These are phyloP conservation scores for Drosophila kepulauana DNA, from an alignment of 1,140 invertebrate species.

Conservation along the genomic window DNA sequence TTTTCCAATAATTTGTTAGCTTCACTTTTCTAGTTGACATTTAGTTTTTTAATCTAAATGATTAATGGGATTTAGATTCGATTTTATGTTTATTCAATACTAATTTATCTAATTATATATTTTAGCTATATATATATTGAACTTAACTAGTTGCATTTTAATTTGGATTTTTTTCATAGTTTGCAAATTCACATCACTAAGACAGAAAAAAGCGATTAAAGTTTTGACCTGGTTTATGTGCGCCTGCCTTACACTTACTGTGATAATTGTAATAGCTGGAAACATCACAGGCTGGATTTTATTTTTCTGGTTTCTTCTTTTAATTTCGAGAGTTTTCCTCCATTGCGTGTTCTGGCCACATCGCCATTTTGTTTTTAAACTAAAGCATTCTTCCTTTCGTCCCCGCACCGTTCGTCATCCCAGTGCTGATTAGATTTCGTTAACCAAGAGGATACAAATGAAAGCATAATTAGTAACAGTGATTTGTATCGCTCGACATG, in stretches of 20 bases:
- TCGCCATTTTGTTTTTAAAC: constrained; percentile 44
- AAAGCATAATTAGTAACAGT: constrained; percentile 77
- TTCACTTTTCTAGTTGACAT: too few species aligned
- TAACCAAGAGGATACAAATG: constrained; percentile 23
- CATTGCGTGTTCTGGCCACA: constrained; percentile 50
- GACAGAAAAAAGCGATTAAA: constrained; percentile 29
- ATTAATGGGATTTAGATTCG: too few species aligned
- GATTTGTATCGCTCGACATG: constrained; percentile 64
- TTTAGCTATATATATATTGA: too few species aligned
- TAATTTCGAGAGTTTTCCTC: constrained; percentile 12
- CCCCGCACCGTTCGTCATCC: background rate
- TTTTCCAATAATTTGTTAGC: too few species aligned
- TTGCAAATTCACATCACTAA: constrained; percentile 32
- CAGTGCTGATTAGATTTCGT: constrained; percentile 54
- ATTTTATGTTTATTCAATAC: too few species aligned
- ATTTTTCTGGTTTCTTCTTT: constrained; percentile 9
- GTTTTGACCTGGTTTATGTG: constrained; percentile 52
- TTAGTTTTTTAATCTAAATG: too few species aligned
- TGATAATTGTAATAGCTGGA: constrained; percentile 42
- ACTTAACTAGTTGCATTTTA: background rate
- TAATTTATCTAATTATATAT: too few species aligned
- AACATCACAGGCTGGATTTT: constrained; percentile 13
- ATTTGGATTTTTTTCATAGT: constrained; percentile 5
- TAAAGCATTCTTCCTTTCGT: background rate
- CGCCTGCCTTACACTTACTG: constrained; percentile 7